These are phyloP conservation scores for Ctenomys sociabilis DNA, from an alignment of 2,113 vertebrate genomes.

Conservation along the genomic window DNA sequence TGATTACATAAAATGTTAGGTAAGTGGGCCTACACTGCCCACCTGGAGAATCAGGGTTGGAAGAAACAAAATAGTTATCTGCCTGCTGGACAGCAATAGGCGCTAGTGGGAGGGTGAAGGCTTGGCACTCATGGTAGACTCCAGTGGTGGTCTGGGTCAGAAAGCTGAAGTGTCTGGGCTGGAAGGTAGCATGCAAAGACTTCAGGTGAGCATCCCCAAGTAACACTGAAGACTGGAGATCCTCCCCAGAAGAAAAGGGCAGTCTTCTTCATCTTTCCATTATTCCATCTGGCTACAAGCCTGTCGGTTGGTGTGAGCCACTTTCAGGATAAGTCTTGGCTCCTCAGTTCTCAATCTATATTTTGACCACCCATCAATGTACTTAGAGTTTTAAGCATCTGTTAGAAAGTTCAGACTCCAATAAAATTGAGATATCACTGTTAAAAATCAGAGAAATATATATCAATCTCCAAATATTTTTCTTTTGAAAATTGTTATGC, in stretches of 20 bases:
- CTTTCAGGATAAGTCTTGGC: not conserved
- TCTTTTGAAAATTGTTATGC: not conserved
- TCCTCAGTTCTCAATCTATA: not conserved
- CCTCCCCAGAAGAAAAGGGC: not conserved
- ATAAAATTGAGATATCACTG: not conserved
- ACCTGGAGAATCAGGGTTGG: not conserved
- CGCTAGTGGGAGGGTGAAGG: not conserved
- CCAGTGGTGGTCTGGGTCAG: not conserved
- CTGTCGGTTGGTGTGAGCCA: not conserved
- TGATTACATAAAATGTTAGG: not conserved
- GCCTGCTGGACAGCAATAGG: not conserved
- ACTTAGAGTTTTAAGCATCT: not conserved
- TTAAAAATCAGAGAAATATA: not conserved
- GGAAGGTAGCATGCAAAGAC: not conserved
- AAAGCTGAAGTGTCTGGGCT: not conserved
- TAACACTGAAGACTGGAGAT: not conserved
- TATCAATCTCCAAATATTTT: not conserved
- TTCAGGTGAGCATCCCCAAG: not conserved
- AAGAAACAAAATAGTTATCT: not conserved
- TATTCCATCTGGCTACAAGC: not conserved
- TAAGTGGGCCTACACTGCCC: not conserved
- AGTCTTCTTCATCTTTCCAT: not conserved
- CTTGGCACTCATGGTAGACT: not conserved
- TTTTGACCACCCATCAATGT: not conserved
- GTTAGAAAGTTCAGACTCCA: not conserved